phyloP scores from a whole-genome alignment of 2,113 vertebrate species.

The Apteryx owenii region DNA sequence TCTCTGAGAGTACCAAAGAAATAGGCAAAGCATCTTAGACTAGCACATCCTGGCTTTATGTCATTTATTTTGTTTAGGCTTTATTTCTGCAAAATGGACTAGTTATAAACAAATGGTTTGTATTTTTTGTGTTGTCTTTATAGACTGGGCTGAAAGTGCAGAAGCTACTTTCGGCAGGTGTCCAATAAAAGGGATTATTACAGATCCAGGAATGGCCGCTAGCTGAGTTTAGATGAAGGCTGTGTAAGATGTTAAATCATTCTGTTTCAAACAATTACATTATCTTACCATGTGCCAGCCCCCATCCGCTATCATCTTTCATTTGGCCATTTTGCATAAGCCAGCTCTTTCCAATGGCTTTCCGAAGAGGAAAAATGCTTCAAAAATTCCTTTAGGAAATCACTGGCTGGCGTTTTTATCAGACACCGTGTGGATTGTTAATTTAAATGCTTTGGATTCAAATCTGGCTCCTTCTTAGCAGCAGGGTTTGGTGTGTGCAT shows the following conservation, averaged over 20 bases:
- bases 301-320: background rate
- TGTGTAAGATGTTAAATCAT: background rate
- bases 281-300: background rate
- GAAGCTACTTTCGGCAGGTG: constrained; percentile 36
- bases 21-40: background rate
- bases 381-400: background rate
- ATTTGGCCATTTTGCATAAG: background rate
- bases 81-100: constrained; percentile 14
- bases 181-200: constrained; percentile 40
- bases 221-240: background rate
- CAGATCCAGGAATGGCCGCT: constrained; percentile 11
- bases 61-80: background rate
- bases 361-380: background rate
- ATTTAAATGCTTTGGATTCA: background rate
- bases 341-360: background rate
- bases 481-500: background rate
- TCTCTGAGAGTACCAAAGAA: background rate
- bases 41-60: background rate
- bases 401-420: background rate
- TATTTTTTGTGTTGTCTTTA: constrained; percentile 53
- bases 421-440: background rate
- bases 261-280: background rate
- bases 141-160: constrained; percentile 45
- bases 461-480: background rate
- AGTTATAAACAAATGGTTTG: background rate